phyloP scores from a whole-genome alignment of 2,888 invertebrate genomes.

The Xestoiulus laeticollis region DNA sequence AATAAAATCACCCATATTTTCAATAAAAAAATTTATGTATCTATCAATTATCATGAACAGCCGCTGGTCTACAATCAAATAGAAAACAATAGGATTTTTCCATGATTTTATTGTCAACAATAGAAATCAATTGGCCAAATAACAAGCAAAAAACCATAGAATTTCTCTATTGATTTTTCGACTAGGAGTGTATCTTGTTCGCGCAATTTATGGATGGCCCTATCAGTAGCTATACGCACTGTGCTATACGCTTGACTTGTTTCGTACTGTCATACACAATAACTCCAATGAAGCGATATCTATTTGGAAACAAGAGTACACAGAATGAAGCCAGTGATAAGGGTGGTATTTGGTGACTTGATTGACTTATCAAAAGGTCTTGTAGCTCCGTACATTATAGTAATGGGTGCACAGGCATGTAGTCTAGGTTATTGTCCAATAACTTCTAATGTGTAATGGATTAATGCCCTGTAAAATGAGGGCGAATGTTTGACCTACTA shows the following conservation, averaged over 20 bases:
- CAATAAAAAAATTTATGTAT: too few species aligned
- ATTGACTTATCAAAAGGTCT: neutral
- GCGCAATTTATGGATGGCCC: neutral
- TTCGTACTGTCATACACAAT: neutral
- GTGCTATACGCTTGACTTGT: neutral
- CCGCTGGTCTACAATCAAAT: too few species aligned
- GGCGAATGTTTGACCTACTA: slow-evolving; percentile 24
- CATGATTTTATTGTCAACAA: too few species aligned
- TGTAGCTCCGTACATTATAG: neutral
- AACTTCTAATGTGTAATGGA: neutral
- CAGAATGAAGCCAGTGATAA: neutral
- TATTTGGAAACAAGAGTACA: neutral
- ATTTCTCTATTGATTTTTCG: too few species aligned
- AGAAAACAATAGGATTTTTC: too few species aligned
- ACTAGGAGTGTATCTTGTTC: too few species aligned
- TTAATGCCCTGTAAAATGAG: neutral
- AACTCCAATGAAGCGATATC: neutral
- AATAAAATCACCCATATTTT: too few species aligned
- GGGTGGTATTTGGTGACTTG: neutral
- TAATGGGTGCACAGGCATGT: neutral
- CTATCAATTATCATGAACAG: too few species aligned
- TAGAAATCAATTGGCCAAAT: too few species aligned
- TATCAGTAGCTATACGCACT: neutral
- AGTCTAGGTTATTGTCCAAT: neutral
- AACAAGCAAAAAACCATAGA: too few species aligned